phyloP scores from a whole-genome alignment of 2,113 vertebrate species.

The Tonatia bakeri region DNA sequence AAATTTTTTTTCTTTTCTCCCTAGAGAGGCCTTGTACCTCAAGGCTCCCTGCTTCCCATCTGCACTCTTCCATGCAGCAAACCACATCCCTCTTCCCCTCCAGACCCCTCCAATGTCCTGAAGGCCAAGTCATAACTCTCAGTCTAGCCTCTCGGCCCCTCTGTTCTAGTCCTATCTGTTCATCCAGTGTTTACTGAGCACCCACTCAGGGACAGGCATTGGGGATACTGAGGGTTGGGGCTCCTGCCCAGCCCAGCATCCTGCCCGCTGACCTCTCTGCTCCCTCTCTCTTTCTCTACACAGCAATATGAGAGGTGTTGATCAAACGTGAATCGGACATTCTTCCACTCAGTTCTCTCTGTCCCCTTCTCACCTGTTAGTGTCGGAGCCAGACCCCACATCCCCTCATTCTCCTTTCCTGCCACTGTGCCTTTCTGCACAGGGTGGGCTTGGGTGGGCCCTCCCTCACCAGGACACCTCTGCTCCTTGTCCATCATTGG shows the following conservation, averaged over 20 bases:
- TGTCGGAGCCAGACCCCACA: not conserved
- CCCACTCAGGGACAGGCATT: not conserved
- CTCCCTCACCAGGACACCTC: not conserved
- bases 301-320: not conserved
- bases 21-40: not conserved
- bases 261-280: not conserved
- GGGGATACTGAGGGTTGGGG: not conserved
- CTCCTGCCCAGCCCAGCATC: not conserved
- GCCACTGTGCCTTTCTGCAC: not conserved
- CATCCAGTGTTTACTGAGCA: not conserved
- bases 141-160: not conserved
- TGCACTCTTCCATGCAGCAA: not conserved
- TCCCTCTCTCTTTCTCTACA: not conserved
- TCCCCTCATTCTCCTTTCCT: not conserved
- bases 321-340: not conserved
- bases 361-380: not conserved
- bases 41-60: too few species aligned
- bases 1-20: too few species aligned
- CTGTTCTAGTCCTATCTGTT: not conserved
- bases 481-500: not conserved
- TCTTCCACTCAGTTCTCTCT: not conserved
- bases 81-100: not conserved
- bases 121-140: not conserved
- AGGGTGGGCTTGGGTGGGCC: rapidly evolving
- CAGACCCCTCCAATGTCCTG: not conserved